Evolutionary conservation across 1,140 invertebrate species (phyloP), one percentile per base, ranked within the genome.

Genomic region (Bombus consobrinus): DNA sequence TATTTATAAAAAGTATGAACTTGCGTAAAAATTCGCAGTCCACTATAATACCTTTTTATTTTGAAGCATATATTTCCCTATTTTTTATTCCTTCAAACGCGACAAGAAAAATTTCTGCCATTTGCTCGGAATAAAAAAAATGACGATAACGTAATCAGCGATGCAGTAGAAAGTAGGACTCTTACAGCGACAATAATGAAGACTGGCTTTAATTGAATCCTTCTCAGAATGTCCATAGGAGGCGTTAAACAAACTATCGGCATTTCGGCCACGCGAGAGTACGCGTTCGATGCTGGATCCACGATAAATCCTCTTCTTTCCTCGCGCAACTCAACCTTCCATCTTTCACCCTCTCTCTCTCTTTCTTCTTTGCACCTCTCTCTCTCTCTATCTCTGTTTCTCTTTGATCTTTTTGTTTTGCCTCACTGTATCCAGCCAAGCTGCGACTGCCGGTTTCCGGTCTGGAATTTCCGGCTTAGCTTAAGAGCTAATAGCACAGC

Each of bases 401-500:
- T 15, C 1, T 28, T 39, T 34, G 9, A 39, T n/a, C 39, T 72
- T 41, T 72, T 41, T 72, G 25, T 39, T 37, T 37, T 71, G 80
- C 86, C 90, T 77, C 78, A 22, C 81, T 71, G 62, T 64, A 82
- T 34, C 76, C 64, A 41, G 43, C 62, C 59, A 37, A 78, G 57
- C 85, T 83, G 74, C 76, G 85, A 41, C 83, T 71, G 68, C 87
- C 37, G 73, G 87, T 85, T 90, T 93, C 92, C 92, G 88, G 85
- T 78, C 82, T 92, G 85, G 88, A 93, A 92, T 92, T 93, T 93
- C 91, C 92, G 90, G 92, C 89, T 93, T 92, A 93, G 81, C 90
- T 91, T 93, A 91, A 93, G 89, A 93, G 92, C 92, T 93, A 93
- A 93, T 93, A 92, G 92, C 91, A 88, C 77, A 84, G 88, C 73